A percentile compares a stretch with the other conserved stretches of the same genome.
phyloP scores from a whole-genome alignment of 2,113 vertebrate species.

The Sylvia atricapilla region DNA sequence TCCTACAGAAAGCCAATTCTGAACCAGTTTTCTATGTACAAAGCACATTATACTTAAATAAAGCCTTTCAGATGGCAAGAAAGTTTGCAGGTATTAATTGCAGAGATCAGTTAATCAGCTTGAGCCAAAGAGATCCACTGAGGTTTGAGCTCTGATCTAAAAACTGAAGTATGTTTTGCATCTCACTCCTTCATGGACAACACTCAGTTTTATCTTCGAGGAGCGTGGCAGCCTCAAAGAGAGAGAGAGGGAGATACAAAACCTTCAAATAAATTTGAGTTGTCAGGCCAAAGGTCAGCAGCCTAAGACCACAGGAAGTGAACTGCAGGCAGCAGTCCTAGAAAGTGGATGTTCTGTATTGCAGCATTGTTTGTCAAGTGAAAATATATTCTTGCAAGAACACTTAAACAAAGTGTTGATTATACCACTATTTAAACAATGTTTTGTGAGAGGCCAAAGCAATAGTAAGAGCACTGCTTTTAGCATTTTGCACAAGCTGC shows the following conservation, averaged over 20 bases:
- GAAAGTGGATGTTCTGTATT: not conserved
- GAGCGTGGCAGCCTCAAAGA: not conserved
- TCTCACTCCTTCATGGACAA: not conserved
- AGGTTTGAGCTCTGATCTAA: not conserved
- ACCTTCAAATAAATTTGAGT: not conserved
- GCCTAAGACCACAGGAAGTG: not conserved
- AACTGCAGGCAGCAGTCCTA: not conserved
- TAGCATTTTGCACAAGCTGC: not conserved
- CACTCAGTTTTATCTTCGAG: not conserved
- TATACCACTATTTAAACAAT: not conserved
- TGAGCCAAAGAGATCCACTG: not conserved
- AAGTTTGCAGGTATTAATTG: not conserved
- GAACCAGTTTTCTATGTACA: constrained; percentile 4
- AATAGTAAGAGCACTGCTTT: not conserved
- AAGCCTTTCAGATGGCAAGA: constrained; percentile 2
- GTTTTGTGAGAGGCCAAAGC: not conserved
- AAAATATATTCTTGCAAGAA: not conserved
- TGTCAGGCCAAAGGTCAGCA: not conserved
- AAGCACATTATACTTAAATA: not conserved
- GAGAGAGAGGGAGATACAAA: not conserved
- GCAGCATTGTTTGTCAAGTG: not conserved
- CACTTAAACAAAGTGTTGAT: not conserved
- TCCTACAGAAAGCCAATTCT: constrained; percentile 26
- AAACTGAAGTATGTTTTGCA: not conserved
- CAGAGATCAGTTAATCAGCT: constrained; percentile 11